phyloP scores from a whole-genome alignment of 2,113 vertebrate genomes.

The Ginglymostoma cirratum region DNA sequence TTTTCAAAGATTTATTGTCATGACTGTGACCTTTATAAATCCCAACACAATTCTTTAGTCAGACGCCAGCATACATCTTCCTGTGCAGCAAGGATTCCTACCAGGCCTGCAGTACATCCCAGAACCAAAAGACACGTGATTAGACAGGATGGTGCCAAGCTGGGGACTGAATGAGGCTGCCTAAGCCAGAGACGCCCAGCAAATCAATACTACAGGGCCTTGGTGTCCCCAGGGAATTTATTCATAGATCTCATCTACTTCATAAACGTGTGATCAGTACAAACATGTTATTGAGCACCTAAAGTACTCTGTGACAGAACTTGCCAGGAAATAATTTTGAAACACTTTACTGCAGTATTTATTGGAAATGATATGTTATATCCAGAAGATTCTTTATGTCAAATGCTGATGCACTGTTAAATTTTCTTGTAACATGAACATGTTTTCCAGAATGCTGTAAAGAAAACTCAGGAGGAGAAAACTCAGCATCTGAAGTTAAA shows the following conservation, averaged over 20 bases:
- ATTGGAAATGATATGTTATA: too few relatives aligned
- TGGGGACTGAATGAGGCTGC: slow-evolving; percentile 53
- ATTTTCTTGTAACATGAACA: background rate
- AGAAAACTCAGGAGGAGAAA: background rate
- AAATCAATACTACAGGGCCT: slow-evolving; percentile 53
- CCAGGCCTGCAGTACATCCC: slow-evolving; percentile 44
- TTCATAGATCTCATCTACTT: slow-evolving; percentile 53
- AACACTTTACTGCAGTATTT: background rate
- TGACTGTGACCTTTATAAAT: slow-evolving; percentile 53
- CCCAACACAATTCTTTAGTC: slow-evolving; percentile 53
- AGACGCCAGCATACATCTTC: slow-evolving; percentile 56
- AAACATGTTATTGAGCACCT: slow-evolving; percentile 50
- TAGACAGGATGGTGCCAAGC: slow-evolving; percentile 63
- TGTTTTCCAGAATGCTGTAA: background rate
- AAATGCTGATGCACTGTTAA: background rate
- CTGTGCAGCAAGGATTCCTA: slow-evolving; percentile 57
- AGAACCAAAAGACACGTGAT: slow-evolving; percentile 58
- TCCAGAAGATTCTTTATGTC: background rate
- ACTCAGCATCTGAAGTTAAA: background rate
- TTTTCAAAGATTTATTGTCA: slow-evolving; percentile 44
- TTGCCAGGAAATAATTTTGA: background rate
- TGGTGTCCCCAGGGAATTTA: slow-evolving; percentile 57
- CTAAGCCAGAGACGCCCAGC: slow-evolving; percentile 53
- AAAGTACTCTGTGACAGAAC: slow-evolving; percentile 52
- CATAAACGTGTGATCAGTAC: slow-evolving; percentile 57